Evolutionary conservation across 37 sponge, comb jelly and placozoan species (phyloP).

Genomic region (Lycopodina hypogea): DNA sequence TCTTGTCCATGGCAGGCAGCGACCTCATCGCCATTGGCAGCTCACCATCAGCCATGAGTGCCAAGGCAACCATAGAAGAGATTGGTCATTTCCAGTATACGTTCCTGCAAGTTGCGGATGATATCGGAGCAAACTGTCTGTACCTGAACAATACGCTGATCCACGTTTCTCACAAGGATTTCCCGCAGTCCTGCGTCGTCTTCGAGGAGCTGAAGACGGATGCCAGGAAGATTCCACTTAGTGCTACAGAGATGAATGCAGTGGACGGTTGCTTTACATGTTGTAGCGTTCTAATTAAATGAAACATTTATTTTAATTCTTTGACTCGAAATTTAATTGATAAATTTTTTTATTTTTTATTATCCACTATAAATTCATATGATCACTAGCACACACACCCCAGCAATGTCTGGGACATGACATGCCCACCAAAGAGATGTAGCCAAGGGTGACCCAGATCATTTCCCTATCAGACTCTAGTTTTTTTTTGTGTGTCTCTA

Average conservation of each 20-base stretch:
- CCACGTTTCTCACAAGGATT: constrained; percentile 39
- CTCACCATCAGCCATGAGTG: constrained; percentile 34
- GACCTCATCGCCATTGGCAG: constrained; percentile 62
- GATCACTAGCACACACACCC: too few species aligned
- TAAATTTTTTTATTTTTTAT: background rate
- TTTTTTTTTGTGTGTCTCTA: too few species aligned
- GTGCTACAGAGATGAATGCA: constrained; percentile 48
- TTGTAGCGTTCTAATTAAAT: constrained; percentile 58
- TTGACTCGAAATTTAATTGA: background rate
- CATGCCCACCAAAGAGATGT: too few species aligned
- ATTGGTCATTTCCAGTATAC: constrained; percentile 41
- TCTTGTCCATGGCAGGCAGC: constrained; percentile 77
- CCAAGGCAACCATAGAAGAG: constrained; percentile 28
- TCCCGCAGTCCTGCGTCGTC: constrained; percentile 18
- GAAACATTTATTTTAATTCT: too few species aligned
- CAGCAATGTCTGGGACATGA: too few species aligned
- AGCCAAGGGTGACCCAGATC: too few species aligned
- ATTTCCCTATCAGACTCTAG: too few species aligned
- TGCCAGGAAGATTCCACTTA: constrained; percentile 44
- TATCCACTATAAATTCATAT: background rate
- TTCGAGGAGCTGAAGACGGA: constrained; percentile 34
- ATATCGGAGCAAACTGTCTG: constrained; percentile 72
- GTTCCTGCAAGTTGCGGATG: constrained; percentile 47
- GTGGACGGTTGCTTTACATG: constrained; percentile 78
- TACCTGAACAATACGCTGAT: constrained; percentile 61